Base-by-base conservation (phyloP, 2,888 invertebrate species). In the Mesoligia furuncula region DNA sequence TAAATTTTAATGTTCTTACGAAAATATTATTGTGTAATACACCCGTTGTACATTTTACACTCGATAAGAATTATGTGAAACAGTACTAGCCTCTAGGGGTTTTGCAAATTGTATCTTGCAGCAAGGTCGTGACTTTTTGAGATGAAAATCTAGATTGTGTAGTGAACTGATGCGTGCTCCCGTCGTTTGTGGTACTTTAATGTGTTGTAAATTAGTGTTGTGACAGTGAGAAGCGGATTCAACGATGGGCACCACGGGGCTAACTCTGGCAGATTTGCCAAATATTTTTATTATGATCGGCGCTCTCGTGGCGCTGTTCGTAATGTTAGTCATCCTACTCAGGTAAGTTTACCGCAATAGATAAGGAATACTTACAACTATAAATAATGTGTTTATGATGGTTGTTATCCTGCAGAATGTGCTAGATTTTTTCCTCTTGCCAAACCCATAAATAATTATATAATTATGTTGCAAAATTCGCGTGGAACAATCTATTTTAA, bases 231-330 rank as follows among this genome's bases (percentile, higher is more conserved):
- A 67, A 76, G 79, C 77, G 73, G 61, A 74, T 59, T 79, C 84
- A 81, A 93, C 87, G 86, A 96, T 96, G 96, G 96, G 96, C 83
- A 93, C 96, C n/a, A 92, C 94, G 2, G 95, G 95, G 66, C 96
- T 98, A 88, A 98, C 98, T 84, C 97, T 98, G 92, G 98, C 98
- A 83, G 98, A 98, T 94, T 96, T 98, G 94, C 97, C 98, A 90
- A 98, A 98, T 95, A 98, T 98, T 93, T 97, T 98, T 95, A 98
- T 98, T 89, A 98, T 98, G 94, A 97, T 98, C 87, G 98, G 98
- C 70, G 98, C 98, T 83, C 95, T 98, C 79, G 97, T 98, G 91
- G 98, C 98, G 93, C 97, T 98, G 91, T 98, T 98, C 94, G 97
- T 97, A 83, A 98, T 98, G 97, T 97, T 98, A 90, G 97, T 98